Percentiles rank a stretch among this genome's conserved stretches.
Evolutionary conservation across 2,797 vertebrate genomes (phyloP).

Genomic region (Echiichthys vipera): DNA sequence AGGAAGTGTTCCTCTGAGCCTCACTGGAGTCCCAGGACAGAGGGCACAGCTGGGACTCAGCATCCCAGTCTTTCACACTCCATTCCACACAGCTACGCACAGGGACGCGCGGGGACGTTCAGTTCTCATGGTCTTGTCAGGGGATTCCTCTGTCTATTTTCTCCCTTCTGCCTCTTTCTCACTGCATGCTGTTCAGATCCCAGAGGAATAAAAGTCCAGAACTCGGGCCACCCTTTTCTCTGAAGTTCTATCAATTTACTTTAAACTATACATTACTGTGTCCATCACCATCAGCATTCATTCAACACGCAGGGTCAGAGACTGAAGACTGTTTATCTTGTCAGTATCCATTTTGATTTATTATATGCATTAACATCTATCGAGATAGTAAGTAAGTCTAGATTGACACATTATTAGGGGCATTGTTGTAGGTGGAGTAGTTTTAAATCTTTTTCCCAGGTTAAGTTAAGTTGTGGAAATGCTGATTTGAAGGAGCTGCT

Average conservation of each 20-base stretch:
- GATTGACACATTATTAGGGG: background rate
- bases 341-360: background rate
- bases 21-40: constrained; percentile 69
- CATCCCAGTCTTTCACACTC: constrained; percentile 73
- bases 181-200: constrained; percentile 31
- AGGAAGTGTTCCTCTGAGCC: constrained; percentile 68
- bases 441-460: background rate
- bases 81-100: constrained; percentile 75
- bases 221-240: constrained; percentile 32
- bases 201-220: constrained; percentile 45
- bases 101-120: constrained; percentile 69
- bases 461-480: background rate
- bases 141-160: constrained; percentile 55
- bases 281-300: constrained; percentile 8
- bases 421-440: background rate
- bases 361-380: no score
- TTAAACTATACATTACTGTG: constrained; percentile 14
- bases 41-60: constrained; percentile 79
- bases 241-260: constrained; percentile 37
- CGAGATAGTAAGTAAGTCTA: background rate
- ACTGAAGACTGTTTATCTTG: background rate
- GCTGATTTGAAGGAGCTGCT: background rate
- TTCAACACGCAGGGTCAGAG: constrained; percentile 1
- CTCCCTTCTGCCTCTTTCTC: constrained; percentile 43
- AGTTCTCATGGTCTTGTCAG: constrained; percentile 64